Percentiles rank a stretch among this genome's conserved stretches.
These are phyloP conservation scores for Micromys minutus DNA, from an alignment of 2,113 vertebrate genomes.

Conservation along the genomic window DNA sequence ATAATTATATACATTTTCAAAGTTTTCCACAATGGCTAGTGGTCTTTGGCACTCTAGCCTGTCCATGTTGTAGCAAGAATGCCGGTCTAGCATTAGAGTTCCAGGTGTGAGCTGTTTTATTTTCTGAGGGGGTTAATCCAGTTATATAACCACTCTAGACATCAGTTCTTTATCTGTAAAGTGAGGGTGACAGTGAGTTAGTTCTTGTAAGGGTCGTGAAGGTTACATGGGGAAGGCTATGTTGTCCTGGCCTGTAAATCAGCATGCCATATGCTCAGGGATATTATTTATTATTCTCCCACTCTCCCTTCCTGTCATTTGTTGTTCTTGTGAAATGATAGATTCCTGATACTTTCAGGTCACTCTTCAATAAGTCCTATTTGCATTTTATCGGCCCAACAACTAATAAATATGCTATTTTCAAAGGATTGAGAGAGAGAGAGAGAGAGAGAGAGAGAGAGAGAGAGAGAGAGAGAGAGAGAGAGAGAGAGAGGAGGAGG, in stretches of 20 bases:
- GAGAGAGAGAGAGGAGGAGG: no score
- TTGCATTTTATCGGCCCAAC: conserved; percentile 67
- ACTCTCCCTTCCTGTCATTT: conserved; percentile 20
- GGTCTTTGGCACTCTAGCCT: not conserved
- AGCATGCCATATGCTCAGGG: not conserved
- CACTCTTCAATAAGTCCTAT: conserved; percentile 63
- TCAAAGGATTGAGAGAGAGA: not conserved
- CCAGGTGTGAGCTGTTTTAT: not conserved
- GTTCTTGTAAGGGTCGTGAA: not conserved
- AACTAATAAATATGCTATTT: conserved; percentile 68
- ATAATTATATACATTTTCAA: not conserved
- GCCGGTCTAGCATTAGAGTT: not conserved
- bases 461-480: no score
- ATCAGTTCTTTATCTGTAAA: conserved; percentile 13
- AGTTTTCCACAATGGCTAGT: not conserved
- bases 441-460: not conserved
- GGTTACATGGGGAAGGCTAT: not conserved
- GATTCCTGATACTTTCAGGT: conserved; percentile 47
- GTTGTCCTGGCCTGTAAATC: not conserved
- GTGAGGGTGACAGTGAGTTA: not conserved
- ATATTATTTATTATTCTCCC: conserved; percentile 32
- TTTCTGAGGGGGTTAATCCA: not conserved
- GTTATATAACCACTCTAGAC: not conserved
- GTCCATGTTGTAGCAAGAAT: not conserved
- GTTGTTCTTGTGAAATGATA: conserved; percentile 58